These are phyloP conservation scores for Pogonognathellus flavescens DNA, from an alignment of 1,140 invertebrate genomes.

Conservation along the genomic window DNA sequence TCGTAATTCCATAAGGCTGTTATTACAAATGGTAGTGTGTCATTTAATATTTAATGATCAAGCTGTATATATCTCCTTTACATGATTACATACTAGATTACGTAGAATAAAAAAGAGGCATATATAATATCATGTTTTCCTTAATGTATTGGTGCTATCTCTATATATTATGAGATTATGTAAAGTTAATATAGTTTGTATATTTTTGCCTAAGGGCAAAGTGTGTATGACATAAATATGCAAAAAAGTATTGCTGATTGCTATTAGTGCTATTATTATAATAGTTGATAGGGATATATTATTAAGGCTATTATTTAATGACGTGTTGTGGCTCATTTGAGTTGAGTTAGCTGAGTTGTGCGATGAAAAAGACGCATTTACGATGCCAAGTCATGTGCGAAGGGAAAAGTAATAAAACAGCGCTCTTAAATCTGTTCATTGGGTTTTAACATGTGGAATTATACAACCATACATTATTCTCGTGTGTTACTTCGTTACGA, in stretches of 20 bases:
- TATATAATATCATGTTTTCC: constrained; percentile 7
- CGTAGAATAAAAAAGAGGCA: too few relatives aligned
- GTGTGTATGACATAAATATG: too few relatives aligned
- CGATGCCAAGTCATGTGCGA: constrained; percentile 27
- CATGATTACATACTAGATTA: too few relatives aligned
- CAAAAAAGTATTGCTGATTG: neutral
- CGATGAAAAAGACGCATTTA: constrained; percentile 4
- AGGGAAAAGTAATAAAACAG: constrained; percentile 40
- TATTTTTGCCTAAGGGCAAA: too few relatives aligned
- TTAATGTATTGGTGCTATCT: too few relatives aligned
- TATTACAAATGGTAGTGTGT: too few relatives aligned
- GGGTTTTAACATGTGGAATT: neutral
- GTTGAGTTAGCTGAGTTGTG: neutral
- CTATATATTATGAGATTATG: too few relatives aligned
- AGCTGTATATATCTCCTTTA: too few relatives aligned
- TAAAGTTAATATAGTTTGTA: too few relatives aligned
- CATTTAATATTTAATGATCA: too few relatives aligned
- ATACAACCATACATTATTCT: neutral
- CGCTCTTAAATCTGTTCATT: neutral
- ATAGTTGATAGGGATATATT: neutral
- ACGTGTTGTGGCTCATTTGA: constrained; percentile 2
- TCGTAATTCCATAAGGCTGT: neutral
- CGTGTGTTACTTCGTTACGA: neutral
- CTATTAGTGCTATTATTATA: constrained; percentile 3
- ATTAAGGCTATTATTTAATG: constrained; percentile 28